These are phyloP conservation scores for Sula dactylatra DNA, from an alignment of 2,113 vertebrate genomes.

Conservation along the genomic window DNA sequence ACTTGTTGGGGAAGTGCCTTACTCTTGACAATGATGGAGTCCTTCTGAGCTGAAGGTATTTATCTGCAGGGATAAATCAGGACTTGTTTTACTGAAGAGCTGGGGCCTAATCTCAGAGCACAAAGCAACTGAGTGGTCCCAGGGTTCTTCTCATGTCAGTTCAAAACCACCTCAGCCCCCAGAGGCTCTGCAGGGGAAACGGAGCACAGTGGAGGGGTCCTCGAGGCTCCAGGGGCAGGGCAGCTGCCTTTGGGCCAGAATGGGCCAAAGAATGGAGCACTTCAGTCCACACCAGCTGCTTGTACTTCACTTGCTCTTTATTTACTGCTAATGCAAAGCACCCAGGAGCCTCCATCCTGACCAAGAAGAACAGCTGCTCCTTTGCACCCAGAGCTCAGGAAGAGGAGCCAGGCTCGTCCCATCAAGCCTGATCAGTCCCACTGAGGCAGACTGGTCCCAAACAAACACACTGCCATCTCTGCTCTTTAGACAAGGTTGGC, in stretches of 20 bases:
- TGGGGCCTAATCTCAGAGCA: neutral
- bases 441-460: neutral
- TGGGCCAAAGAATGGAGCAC: neutral
- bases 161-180: neutral
- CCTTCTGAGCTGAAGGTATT: neutral
- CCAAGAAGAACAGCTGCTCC: neutral
- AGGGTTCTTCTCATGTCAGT: neutral
- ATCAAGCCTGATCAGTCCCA: neutral
- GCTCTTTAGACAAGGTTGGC: neutral
- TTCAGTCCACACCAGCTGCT: neutral
- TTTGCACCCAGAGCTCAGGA: neutral
- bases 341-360: neutral
- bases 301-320: neutral
- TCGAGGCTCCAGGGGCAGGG: neutral
- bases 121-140: neutral
- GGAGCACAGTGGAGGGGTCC: rapidly evolving
- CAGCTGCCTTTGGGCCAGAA: neutral
- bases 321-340: neutral
- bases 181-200: neutral
- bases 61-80: constrained; percentile 22
- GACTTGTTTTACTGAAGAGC: neutral
- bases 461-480: neutral
- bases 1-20: neutral
- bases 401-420: neutral
- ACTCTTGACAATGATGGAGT: neutral